These are phyloP conservation scores for Enteromius thamalakanensis DNA, from an alignment of 2,797 vertebrate genomes.

Conservation along the genomic window DNA sequence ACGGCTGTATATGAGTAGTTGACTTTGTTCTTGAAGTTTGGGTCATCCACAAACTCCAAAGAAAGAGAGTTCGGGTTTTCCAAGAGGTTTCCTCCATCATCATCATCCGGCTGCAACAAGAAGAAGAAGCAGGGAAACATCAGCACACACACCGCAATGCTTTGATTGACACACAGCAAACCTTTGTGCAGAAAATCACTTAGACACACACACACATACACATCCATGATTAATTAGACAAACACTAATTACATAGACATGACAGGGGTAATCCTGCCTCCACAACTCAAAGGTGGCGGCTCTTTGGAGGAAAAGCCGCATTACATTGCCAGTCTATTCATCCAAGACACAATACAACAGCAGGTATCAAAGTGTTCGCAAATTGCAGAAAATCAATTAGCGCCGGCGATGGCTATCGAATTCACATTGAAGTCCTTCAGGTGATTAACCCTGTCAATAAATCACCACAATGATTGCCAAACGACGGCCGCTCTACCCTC, in stretches of 20 bases:
- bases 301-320: slow-evolving; percentile 22
- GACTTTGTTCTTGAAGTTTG: slow-evolving; percentile 97
- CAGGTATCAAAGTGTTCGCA: slow-evolving; percentile 73
- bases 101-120: slow-evolving; percentile 82
- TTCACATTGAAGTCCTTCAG: slow-evolving; percentile 71
- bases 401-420: slow-evolving; percentile 73
- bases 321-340: slow-evolving; percentile 52
- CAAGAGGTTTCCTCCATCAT: slow-evolving; percentile 84
- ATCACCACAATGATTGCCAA: slow-evolving; percentile 74
- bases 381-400: slow-evolving; percentile 80
- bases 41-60: slow-evolving; percentile 91
- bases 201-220: slow-evolving; percentile 29
- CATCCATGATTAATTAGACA: slow-evolving; percentile 45
- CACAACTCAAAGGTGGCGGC: slow-evolving; percentile 14
- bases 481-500: slow-evolving; percentile 67
- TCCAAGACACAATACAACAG: slow-evolving; percentile 59
- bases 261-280: slow-evolving; percentile 33
- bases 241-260: slow-evolving; percentile 27
- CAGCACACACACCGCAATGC: not conserved
- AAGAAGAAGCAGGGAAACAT: slow-evolving; percentile 29
- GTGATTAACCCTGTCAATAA: slow-evolving; percentile 80
- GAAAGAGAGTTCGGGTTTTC: slow-evolving; percentile 84
- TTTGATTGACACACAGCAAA: slow-evolving; percentile 28
- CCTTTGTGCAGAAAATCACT: slow-evolving; percentile 13
- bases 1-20: slow-evolving; percentile 96